These are phyloP conservation scores for Drosophila mulleri DNA, from an alignment of 2,888 invertebrate genomes.

Conservation along the genomic window DNA sequence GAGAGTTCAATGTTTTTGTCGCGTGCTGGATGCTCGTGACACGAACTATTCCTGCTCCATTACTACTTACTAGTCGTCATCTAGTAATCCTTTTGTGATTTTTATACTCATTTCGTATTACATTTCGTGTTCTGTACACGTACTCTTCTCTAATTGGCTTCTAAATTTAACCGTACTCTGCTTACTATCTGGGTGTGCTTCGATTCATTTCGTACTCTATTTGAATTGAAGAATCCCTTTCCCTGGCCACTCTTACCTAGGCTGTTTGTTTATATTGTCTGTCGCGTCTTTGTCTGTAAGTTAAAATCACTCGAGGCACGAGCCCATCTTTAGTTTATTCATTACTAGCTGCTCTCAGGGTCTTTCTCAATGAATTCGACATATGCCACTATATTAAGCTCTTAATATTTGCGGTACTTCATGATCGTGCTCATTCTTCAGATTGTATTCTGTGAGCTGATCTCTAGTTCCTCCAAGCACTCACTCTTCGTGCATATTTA, in stretches of 20 bases:
- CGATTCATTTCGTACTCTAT: background rate
- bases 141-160: background rate
- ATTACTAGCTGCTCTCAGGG: no score
- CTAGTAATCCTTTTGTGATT: background rate
- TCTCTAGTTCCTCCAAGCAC: background rate
- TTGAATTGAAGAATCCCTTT: background rate
- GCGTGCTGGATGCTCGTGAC: background rate
- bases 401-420: no score
- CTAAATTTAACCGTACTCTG: background rate
- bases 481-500: background rate
- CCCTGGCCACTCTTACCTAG: background rate
- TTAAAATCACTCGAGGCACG: no score
- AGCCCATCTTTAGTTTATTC: no score
- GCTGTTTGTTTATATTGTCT: background rate
- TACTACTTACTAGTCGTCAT: background rate
- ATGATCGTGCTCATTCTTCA: no score
- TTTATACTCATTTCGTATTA: no score
- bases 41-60: background rate
- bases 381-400: no score
- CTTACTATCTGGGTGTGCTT: background rate
- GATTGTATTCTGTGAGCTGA: no score
- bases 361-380: no score
- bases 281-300: background rate
- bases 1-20: background rate
- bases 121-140: background rate